phyloP scores from a whole-genome alignment of 2,797 vertebrate genomes.

The Antrozous pallidus region DNA sequence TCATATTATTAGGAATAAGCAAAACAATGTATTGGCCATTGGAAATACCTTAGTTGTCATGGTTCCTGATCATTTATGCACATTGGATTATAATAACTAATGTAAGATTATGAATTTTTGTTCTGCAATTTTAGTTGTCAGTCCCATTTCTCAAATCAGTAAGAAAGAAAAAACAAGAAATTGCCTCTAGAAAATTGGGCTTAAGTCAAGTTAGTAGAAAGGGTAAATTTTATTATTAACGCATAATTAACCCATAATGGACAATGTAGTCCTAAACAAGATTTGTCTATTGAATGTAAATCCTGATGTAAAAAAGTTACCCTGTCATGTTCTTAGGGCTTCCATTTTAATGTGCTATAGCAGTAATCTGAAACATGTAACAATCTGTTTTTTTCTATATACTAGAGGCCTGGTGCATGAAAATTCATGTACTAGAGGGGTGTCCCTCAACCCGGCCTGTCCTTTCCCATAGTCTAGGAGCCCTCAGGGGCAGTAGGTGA shows the following conservation, averaged over 20 bases:
- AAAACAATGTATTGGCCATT: neutral
- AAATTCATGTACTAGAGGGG: no score
- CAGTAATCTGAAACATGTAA: neutral
- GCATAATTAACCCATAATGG: neutral
- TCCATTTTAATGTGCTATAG: neutral
- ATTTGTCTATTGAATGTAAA: neutral
- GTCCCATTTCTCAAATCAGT: neutral
- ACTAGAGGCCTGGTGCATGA: no score
- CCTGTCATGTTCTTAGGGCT: neutral
- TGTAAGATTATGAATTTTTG: slow-evolving; percentile 40
- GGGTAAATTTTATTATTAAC: slow-evolving; percentile 23
- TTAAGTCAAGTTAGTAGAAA: neutral
- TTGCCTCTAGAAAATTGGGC: neutral
- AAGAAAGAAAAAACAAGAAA: neutral
- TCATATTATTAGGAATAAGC: neutral
- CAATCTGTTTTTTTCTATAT: neutral
- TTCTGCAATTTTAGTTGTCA: neutral
- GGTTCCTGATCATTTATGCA: neutral
- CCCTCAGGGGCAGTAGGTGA: no score
- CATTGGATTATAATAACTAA: neutral
- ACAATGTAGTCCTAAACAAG: neutral
- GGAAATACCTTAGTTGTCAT: neutral
- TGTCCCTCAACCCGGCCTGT: no score
- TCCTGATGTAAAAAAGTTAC: neutral
- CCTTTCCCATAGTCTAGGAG: no score